A percentile compares a stretch with the other conserved stretches of the same genome.
Conservation (phyloP, 2,113 vertebrate genomes). For the Phycodurus eques region DNA sequence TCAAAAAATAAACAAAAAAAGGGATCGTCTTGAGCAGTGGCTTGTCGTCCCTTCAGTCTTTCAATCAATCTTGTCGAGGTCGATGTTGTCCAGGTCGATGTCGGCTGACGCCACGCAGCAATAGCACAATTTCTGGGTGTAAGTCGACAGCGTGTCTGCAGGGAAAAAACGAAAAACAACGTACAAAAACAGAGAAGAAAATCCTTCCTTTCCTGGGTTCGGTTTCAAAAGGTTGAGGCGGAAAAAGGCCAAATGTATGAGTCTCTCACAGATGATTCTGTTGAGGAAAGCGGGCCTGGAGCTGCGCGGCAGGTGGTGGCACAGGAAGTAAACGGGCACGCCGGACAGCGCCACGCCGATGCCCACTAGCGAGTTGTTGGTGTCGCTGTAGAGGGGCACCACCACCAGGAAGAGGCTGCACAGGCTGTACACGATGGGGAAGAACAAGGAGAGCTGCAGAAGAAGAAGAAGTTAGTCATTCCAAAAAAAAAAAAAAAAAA, state of each 20-base stretch:
- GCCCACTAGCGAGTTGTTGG: conserved; percentile 77
- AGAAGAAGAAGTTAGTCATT: background rate
- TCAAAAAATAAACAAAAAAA: background rate
- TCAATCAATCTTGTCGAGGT: conserved; percentile 61
- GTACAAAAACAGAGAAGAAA: background rate
- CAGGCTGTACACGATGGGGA: conserved; percentile 78
- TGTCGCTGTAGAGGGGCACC: conserved; percentile 79
- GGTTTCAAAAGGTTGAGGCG: background rate
- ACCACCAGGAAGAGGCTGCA: conserved; percentile 79
- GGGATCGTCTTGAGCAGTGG: conserved; percentile 29
- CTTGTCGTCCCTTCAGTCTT: background rate
- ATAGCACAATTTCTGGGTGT: conserved; percentile 74
- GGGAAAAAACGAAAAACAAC: background rate
- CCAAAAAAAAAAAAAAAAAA: background rate
- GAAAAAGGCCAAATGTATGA: background rate
- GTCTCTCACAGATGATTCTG: conserved; percentile 61
- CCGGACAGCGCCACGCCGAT: conserved; percentile 77
- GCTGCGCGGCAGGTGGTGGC: conserved; percentile 66
- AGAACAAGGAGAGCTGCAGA: conserved; percentile 75
- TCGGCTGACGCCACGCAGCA: conserved; percentile 72
- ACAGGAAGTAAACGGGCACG: conserved; percentile 75
- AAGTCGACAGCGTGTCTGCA: conserved; percentile 65
- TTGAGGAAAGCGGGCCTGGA: conserved; percentile 71
- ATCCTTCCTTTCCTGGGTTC: no score
- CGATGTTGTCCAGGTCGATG: conserved; percentile 74